phyloP scores from a whole-genome alignment of 2,113 vertebrate species.

The Synchiropus splendidus region DNA sequence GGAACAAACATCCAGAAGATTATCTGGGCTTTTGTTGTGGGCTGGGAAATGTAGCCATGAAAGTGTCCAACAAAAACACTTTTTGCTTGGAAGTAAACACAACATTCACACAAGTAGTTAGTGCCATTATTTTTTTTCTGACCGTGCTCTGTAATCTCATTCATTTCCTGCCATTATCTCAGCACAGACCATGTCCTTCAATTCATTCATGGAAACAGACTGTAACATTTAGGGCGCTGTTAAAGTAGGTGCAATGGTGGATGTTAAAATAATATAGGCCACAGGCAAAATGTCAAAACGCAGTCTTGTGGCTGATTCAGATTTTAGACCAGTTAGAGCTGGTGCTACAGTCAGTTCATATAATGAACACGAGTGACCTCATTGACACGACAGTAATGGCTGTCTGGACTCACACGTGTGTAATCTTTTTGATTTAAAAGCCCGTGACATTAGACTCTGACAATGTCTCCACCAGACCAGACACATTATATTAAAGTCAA shows the following conservation, averaged over 20 bases:
- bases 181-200: slow-evolving; percentile 35
- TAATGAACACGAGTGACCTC: too few species aligned
- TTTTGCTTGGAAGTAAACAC: slow-evolving; percentile 17
- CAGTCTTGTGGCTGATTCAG: slow-evolving; percentile 7
- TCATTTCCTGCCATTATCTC: slow-evolving; percentile 54
- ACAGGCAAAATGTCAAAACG: slow-evolving; percentile 9
- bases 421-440: too few species aligned
- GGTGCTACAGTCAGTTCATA: background rate
- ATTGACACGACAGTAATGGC: too few species aligned
- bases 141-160: slow-evolving; percentile 38
- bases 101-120: slow-evolving; percentile 28
- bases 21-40: slow-evolving; percentile 30
- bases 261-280: slow-evolving; percentile 18
- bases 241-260: slow-evolving; percentile 34
- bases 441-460: too few species aligned
- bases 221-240: slow-evolving; percentile 28
- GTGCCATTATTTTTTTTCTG: slow-evolving; percentile 7
- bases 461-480: too few species aligned
- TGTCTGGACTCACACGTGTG: too few species aligned
- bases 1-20: slow-evolving; percentile 23
- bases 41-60: slow-evolving; percentile 13
- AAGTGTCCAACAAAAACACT: slow-evolving; percentile 10
- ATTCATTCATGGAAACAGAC: slow-evolving; percentile 38
- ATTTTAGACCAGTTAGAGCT: slow-evolving; percentile 1
- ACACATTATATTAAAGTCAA: too few species aligned